phyloP scores from a whole-genome alignment of 2,888 invertebrate species.

The Gymnosoma rotundatum region DNA sequence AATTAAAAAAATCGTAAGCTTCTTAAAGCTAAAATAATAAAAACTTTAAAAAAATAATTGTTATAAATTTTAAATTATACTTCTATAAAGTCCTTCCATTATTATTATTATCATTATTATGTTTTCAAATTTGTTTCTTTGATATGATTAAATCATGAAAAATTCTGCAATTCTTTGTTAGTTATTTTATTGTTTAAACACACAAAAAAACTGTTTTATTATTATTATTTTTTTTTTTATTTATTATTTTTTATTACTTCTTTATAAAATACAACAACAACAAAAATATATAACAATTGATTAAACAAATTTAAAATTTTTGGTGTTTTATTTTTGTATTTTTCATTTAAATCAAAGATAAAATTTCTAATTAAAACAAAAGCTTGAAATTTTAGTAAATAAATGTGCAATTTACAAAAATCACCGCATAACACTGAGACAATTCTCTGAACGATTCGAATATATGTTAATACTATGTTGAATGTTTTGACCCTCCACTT shows the following conservation, averaged over 20 bases:
- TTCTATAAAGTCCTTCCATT: conserved; percentile 53
- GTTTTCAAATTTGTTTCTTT: conserved; percentile 37
- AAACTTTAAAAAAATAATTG: conserved; percentile 33
- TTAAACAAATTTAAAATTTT: conserved; percentile 55
- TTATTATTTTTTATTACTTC: conserved; percentile 52
- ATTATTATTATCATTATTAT: conserved; percentile 20
- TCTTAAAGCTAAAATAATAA: conserved; percentile 58
- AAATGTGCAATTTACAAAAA: too few species aligned
- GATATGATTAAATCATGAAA: conserved; percentile 60
- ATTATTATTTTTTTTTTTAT: conserved; percentile 32
- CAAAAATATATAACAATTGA: conserved; percentile 64
- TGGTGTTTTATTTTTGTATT: conserved; percentile 61
- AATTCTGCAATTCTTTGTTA: conserved; percentile 44
- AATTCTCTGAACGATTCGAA: too few species aligned
- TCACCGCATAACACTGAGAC: too few species aligned
- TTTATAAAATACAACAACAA: conserved; percentile 49
- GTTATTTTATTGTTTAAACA: conserved; percentile 60
- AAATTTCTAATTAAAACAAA: too few species aligned
- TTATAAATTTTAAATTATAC: conserved; percentile 33
- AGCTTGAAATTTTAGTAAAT: too few species aligned
- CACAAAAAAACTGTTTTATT: conserved; percentile 50
- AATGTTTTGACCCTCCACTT: too few species aligned
- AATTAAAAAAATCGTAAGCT: conserved; percentile 51
- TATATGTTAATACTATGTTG: too few species aligned
- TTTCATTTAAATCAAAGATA: conserved; percentile 28